These are phyloP conservation scores for Orbicella faveolata DNA, from an alignment of 64 coral and sea anemone species.

Conservation along the genomic window DNA sequence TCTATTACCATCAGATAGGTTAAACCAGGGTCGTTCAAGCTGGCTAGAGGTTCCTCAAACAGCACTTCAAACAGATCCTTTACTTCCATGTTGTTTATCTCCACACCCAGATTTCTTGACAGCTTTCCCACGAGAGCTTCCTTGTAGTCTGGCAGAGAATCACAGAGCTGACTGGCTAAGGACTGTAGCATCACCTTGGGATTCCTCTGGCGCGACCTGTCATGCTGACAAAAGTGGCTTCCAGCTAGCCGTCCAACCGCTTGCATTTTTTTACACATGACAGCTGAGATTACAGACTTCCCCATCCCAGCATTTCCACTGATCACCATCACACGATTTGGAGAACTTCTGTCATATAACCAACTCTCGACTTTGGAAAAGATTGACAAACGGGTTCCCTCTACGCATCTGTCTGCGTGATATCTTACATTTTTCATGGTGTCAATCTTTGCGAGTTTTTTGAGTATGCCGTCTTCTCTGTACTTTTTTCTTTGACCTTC, in stretches of 20 bases:
- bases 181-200: slow-evolving; percentile 63
- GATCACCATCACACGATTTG: slow-evolving; percentile 34
- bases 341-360: background rate
- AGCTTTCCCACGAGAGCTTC: slow-evolving; percentile 36
- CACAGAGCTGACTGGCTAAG: slow-evolving; percentile 37
- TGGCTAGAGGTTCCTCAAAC: slow-evolving; percentile 35
- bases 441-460: background rate
- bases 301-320: slow-evolving; percentile 60
- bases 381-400: slow-evolving; percentile 38
- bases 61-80: slow-evolving; percentile 55
- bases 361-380: background rate
- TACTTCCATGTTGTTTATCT: slow-evolving; percentile 28
- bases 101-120: slow-evolving; percentile 27
- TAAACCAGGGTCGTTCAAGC: background rate
- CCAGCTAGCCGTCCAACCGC: slow-evolving; percentile 9
- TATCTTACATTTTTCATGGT: background rate
- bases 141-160: slow-evolving; percentile 45
- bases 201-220: slow-evolving; percentile 45
- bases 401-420: background rate
- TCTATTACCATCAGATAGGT: slow-evolving; percentile 44
- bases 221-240: slow-evolving; percentile 65
- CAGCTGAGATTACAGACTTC: slow-evolving; percentile 58
- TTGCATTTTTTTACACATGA: slow-evolving; percentile 35
- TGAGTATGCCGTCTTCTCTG: background rate
- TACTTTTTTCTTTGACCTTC: background rate